A percentile compares a stretch with the other conserved stretches of the same genome.
Evolutionary conservation across 2,888 invertebrate species (phyloP).

Genomic region (Rhingia campestris): DNA sequence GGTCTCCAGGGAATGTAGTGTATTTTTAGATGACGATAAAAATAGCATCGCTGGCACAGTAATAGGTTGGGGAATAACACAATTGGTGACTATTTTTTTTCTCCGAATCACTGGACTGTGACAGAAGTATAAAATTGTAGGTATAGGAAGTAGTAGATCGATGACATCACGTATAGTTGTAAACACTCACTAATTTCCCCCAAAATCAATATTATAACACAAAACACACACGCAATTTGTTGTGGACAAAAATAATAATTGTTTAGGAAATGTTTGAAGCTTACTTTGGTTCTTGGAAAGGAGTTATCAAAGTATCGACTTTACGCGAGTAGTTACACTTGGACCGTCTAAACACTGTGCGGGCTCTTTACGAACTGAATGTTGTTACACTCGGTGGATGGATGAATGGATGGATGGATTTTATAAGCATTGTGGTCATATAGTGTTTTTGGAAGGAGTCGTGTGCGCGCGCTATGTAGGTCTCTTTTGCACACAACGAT

Average conservation of each 20-base stretch:
- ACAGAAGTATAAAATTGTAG: not conserved
- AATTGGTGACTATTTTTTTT: constrained; percentile 12
- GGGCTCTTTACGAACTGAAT: constrained; percentile 78
- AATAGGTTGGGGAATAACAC: constrained; percentile 36
- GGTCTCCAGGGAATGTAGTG: constrained; percentile 40
- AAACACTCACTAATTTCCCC: not conserved
- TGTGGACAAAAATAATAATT: not conserved
- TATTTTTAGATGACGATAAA: constrained; percentile 64
- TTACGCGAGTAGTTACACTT: constrained; percentile 27
- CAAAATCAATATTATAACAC: constrained; percentile 7
- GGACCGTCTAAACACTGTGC: constrained; percentile 75
- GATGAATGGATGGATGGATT: constrained; percentile 50
- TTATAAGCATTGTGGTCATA: constrained; percentile 41
- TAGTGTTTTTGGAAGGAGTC: constrained; percentile 63
- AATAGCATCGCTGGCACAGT: constrained; percentile 40
- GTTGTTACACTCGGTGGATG: constrained; percentile 40
- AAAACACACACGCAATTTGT: constrained; percentile 1
- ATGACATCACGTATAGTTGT: constrained; percentile 41
- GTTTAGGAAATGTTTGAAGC: constrained; percentile 25
- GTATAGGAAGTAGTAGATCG: not conserved
- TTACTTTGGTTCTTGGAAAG: constrained; percentile 43
- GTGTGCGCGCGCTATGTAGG: constrained; percentile 27
- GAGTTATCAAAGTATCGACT: constrained; percentile 26
- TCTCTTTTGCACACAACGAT: constrained; percentile 63
- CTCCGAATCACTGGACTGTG: constrained; percentile 24